These are phyloP conservation scores for Gymnocheta viridis DNA, from an alignment of 2,888 invertebrate species.

Conservation along the genomic window DNA sequence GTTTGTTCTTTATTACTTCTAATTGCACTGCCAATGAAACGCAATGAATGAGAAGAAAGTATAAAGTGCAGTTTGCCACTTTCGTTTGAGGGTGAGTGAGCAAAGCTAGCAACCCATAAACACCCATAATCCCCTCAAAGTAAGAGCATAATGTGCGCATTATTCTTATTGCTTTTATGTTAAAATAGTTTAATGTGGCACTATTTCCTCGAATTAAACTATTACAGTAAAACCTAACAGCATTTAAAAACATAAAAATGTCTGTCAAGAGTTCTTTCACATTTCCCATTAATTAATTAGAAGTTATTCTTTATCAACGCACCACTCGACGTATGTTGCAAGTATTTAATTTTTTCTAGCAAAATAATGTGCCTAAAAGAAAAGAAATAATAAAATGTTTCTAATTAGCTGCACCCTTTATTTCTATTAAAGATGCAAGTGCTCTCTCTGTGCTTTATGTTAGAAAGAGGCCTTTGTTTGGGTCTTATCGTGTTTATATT, in stretches of 20 bases:
- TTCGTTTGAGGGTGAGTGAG: conserved; percentile 33
- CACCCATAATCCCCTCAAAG: conserved; percentile 10
- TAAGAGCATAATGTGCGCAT: neutral
- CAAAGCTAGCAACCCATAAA: conserved; percentile 21
- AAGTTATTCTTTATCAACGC: neutral
- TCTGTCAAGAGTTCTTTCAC: conserved; percentile 35
- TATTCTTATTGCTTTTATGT: neutral
- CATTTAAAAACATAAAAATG: neutral
- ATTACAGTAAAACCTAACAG: neutral
- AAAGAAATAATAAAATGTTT: neutral
- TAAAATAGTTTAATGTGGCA: conserved; percentile 39
- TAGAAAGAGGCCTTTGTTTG: neutral
- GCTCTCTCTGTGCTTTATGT: neutral
- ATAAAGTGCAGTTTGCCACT: conserved; percentile 38
- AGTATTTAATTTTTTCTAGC: conserved; percentile 42
- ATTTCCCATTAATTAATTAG: conserved; percentile 28
- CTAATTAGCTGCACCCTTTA: conserved; percentile 61
- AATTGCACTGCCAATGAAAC: conserved; percentile 27
- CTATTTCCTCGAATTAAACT: conserved; percentile 37
- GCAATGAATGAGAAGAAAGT: conserved; percentile 27
- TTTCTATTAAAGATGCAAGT: conserved; percentile 14
- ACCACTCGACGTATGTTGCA: conserved; percentile 23
- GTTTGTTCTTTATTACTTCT: conserved; percentile 26
- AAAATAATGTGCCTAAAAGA: conserved; percentile 20
- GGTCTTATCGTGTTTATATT: neutral